These are phyloP conservation scores for Sceloporus tristichus DNA, from an alignment of 2,113 vertebrate genomes.

Conservation along the genomic window DNA sequence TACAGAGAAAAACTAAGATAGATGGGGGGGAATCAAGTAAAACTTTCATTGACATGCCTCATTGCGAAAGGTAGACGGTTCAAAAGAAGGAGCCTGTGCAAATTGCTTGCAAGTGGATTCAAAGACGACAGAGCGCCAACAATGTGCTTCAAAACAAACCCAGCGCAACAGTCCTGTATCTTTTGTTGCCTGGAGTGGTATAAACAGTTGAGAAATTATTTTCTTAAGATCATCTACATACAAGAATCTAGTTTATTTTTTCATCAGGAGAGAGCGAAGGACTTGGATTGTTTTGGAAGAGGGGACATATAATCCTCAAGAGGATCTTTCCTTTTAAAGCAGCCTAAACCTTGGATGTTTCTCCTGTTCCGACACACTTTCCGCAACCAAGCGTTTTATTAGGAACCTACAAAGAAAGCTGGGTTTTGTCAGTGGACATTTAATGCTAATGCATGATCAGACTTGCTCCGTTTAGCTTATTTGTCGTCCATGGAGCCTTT, in stretches of 20 bases:
- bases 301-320: constrained; percentile 10
- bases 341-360: background rate
- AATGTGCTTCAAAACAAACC: constrained; percentile 3
- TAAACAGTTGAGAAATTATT: background rate
- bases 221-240: constrained; percentile 8
- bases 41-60: rapidly evolving
- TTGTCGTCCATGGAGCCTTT: background rate
- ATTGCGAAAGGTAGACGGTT: no score
- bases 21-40: background rate
- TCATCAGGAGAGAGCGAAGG: background rate
- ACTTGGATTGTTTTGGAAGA: constrained; percentile 1
- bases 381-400: background rate
- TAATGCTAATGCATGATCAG: background rate
- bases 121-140: constrained; percentile 28
- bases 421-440: background rate
- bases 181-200: background rate
- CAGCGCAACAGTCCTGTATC: constrained; percentile 4
- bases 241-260: background rate
- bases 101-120: constrained; percentile 14
- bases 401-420: background rate
- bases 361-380: constrained; percentile 1
- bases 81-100: background rate
- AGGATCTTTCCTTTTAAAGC: background rate
- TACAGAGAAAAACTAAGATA: background rate
- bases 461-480: background rate